phyloP scores from a whole-genome alignment of 1,140 invertebrate species.

The Maniola jurtina region DNA sequence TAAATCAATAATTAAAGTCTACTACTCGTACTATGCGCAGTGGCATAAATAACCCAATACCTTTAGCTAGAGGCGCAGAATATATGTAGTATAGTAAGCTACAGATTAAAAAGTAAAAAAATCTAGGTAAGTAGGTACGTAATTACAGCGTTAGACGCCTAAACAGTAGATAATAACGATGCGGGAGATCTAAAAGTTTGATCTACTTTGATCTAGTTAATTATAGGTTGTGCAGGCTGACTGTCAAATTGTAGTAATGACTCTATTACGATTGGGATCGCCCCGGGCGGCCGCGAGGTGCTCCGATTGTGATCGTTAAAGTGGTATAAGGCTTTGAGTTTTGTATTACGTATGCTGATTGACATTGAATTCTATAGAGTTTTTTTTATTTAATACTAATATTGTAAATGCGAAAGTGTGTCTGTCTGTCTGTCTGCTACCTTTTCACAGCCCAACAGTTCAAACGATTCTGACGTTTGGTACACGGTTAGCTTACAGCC shows the following conservation, averaged over 20 bases:
- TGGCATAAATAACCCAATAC: too few species aligned
- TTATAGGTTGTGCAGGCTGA: constrained; percentile 30
- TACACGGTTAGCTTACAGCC: too few species aligned
- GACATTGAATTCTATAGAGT: constrained; percentile 1
- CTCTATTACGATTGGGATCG: constrained; percentile 42
- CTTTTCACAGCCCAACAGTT: too few species aligned
- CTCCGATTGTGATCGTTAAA: constrained; percentile 40
- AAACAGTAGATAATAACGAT: constrained; percentile 30
- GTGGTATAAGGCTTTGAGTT: constrained; percentile 23
- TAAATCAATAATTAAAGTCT: too few species aligned
- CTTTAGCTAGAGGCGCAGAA: too few species aligned
- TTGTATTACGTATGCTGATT: constrained; percentile 16
- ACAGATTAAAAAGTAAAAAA: background rate
- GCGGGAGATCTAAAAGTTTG: constrained; percentile 28
- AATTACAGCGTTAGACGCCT: constrained; percentile 31
- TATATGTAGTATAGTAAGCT: too few species aligned
- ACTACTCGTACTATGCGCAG: too few species aligned
- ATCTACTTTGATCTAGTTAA: constrained; percentile 28
- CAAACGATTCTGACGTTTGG: too few species aligned
- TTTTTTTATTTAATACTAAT: too few species aligned
- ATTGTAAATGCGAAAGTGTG: too few species aligned
- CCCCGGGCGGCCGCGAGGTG: constrained; percentile 35
- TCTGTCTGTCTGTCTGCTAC: too few species aligned
- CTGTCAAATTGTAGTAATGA: constrained; percentile 54
- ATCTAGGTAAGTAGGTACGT: constrained; percentile 16